Evolutionary conservation across 2,113 vertebrate genomes (phyloP), one percentile per base, ranked within the genome.

Genomic region (Aleadryas rufinucha): DNA sequence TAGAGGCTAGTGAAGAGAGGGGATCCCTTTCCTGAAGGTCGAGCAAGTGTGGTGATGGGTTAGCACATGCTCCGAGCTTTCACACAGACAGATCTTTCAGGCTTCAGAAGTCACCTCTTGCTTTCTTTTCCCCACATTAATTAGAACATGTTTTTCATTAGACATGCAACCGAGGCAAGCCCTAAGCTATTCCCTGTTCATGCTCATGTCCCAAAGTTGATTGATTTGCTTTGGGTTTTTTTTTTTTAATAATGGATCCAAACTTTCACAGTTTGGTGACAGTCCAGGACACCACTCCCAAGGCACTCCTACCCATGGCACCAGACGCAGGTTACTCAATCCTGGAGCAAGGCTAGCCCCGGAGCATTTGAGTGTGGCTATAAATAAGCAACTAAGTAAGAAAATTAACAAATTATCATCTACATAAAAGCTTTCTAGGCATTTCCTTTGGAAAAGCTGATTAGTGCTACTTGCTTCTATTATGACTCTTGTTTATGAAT

Each of bases 361-460:
- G 76, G 68, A 90, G 69, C 88, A 84, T 84, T 92, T 64, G 44
- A 90, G n/a, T 11, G 35, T 90, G 90, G 24, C 93, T 92, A 92
- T 90, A 94, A 95, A 93, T 90, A 92, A 90, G 76, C 86, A 93
- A 71, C 69, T 87, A 84, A 86, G 80, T 45, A 88, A 92, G 83
- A 96, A 96, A 95, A 89, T 72, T 81, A 95, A 90, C 68, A 81
- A 84, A 84, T 89, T 4, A 86, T 71, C 50, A 93, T 53, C 80
- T 96, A 93, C 37, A 69, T 87, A 93, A 94, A 90, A 96, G 80
- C 86, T 94, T 95, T 92, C 90, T 92, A 95, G 80, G 86, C 76
- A 95, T 96, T 94, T 96, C 83, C 83, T 96, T 89, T 90, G 90
- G 92, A 96, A 96, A 96, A 96, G 90, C 83, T 96, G 92, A 78